Evolutionary conservation across 2,797 vertebrate species (phyloP).

Genomic region (Gymnopithys bicolor): DNA sequence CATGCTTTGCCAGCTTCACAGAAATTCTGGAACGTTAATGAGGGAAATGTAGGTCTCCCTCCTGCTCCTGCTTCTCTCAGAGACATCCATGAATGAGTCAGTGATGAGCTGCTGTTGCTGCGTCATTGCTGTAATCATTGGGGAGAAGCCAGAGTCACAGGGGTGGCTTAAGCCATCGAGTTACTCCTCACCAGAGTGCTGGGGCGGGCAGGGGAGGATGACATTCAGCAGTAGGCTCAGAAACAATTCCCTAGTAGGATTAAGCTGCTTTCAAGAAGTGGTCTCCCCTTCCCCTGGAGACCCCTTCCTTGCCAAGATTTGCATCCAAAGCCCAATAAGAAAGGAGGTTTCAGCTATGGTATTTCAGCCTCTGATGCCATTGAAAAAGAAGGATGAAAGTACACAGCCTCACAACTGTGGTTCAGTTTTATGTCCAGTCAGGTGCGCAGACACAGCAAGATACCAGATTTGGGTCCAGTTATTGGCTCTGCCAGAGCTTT

Average conservation of each 20-base stretch:
- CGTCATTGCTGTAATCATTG: background rate
- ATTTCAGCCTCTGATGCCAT: background rate
- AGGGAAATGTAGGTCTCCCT: background rate
- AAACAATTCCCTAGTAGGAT: constrained; percentile 18
- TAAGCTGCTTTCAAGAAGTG: constrained; percentile 20
- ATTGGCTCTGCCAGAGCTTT: background rate
- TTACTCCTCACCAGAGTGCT: background rate
- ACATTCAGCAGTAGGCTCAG: background rate
- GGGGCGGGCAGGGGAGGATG: background rate
- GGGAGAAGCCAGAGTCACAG: background rate
- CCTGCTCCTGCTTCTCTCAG: background rate
- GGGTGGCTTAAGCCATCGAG: background rate
- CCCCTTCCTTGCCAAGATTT: background rate
- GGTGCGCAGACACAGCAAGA: background rate
- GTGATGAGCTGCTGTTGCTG: constrained; percentile 19
- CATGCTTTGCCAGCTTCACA: background rate
- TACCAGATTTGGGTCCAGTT: background rate
- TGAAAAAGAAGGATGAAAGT: background rate
- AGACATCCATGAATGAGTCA: background rate
- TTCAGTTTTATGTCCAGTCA: background rate
- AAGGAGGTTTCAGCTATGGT: background rate
- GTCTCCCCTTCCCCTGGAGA: background rate
- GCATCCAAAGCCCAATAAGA: background rate
- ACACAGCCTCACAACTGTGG: background rate
- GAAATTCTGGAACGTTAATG: constrained; percentile 11